These are phyloP conservation scores for Baryphthengus martii DNA, from an alignment of 2,113 vertebrate species.

Conservation along the genomic window DNA sequence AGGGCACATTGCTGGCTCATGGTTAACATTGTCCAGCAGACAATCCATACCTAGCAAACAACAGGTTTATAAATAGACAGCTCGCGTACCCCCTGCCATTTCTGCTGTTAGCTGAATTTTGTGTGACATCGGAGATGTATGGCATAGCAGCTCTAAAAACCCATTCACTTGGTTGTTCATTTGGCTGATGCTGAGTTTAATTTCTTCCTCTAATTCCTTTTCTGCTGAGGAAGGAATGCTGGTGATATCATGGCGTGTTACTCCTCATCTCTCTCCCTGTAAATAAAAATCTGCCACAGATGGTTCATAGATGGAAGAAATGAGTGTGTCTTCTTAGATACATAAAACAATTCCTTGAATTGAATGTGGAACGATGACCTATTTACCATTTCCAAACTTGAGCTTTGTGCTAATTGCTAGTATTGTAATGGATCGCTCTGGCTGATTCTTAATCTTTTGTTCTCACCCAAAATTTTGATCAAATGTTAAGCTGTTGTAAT, in stretches of 20 bases:
- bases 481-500: background rate
- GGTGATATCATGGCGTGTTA: background rate
- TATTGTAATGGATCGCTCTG: background rate
- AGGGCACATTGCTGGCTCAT: background rate
- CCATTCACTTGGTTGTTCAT: background rate
- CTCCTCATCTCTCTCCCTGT: constrained; percentile 17
- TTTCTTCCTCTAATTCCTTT: constrained; percentile 22
- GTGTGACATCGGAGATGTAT: background rate
- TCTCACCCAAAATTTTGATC: background rate
- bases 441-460: background rate
- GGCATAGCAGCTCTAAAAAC: background rate
- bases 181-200: background rate
- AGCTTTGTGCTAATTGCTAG: constrained; percentile 16
- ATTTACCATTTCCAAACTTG: constrained; percentile 13
- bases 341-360: constrained; percentile 32
- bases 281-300: constrained; percentile 40
- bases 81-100: accelerated
- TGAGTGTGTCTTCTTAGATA: constrained; percentile 32
- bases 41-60: background rate
- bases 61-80: background rate
- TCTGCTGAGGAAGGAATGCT: constrained; percentile 11
- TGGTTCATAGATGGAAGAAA: constrained; percentile 34
- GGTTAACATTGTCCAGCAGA: no score
- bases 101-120: background rate
- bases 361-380: constrained; percentile 27